A percentile compares a stretch with the other conserved stretches of the same genome.
phyloP scores from a whole-genome alignment of 2,888 invertebrate species.

The Troides helena region DNA sequence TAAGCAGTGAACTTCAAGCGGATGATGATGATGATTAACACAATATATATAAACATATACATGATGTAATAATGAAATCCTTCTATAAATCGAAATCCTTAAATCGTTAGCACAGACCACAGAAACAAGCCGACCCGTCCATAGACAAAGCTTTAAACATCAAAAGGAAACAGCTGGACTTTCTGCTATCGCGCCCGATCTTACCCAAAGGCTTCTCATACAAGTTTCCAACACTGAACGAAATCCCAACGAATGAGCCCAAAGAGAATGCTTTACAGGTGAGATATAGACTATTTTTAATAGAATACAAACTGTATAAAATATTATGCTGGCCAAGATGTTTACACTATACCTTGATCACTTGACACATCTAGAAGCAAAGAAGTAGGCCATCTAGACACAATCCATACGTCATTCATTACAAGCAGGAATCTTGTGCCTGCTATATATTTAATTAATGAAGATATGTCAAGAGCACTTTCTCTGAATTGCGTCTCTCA shows the following conservation, averaged over 20 bases:
- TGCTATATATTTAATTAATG: too few species aligned
- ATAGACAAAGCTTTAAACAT: slow-evolving; percentile 66
- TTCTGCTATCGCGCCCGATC: slow-evolving; percentile 79
- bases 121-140: slow-evolving; percentile 53
- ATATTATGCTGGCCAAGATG: background rate
- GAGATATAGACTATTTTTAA: background rate
- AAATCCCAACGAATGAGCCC: slow-evolving; percentile 41
- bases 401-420: too few species aligned
- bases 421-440: too few species aligned
- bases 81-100: slow-evolving; percentile 33
- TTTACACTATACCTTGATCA: too few species aligned
- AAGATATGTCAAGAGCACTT: too few species aligned
- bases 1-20: too few species aligned
- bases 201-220: slow-evolving; percentile 86
- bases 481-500: too few species aligned
- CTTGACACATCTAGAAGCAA: too few species aligned
- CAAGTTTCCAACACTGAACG: slow-evolving; percentile 78
- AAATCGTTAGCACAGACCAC: slow-evolving; percentile 52
- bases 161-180: slow-evolving; percentile 75
- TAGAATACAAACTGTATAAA: background rate
- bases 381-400: too few species aligned
- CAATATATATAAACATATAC: too few species aligned
- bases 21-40: too few species aligned
- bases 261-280: slow-evolving; percentile 71
- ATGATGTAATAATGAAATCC: too few species aligned